Conservation (phyloP, 1,140 invertebrate species). For the Oppia nitens region DNA sequence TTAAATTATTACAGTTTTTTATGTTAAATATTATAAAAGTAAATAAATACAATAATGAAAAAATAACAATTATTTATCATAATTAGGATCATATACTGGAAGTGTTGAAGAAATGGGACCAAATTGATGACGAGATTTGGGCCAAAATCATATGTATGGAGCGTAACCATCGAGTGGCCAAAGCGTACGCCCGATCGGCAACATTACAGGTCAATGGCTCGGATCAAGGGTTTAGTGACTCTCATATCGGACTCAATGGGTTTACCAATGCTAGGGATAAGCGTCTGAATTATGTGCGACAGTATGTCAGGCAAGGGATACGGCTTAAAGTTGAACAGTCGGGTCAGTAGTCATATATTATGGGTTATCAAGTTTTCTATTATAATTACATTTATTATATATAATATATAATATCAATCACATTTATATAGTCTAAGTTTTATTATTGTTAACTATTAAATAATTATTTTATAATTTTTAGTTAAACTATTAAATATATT, state of each 20-base stretch:
- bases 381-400: too few species aligned
- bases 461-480: too few species aligned
- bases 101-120: slow-evolving; percentile 85
- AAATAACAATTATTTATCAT: too few species aligned
- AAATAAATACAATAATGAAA: too few species aligned
- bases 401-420: too few species aligned
- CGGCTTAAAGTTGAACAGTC: neutral
- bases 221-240: slow-evolving; percentile 84
- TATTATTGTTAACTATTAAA: too few species aligned
- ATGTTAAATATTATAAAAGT: too few species aligned
- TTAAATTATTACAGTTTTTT: too few species aligned
- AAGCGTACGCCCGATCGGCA: slow-evolving; percentile 79
- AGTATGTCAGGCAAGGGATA: neutral
- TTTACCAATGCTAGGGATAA: slow-evolving; percentile 59
- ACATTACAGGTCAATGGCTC: slow-evolving; percentile 84
- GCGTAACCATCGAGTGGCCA: slow-evolving; percentile 73
- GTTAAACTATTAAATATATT: too few species aligned
- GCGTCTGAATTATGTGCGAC: neutral
- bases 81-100: slow-evolving; percentile 95
- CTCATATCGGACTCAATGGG: slow-evolving; percentile 50
- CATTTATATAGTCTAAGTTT: too few species aligned
- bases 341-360: too few species aligned
- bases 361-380: too few species aligned
- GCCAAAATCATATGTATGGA: slow-evolving; percentile 91
- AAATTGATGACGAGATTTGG: slow-evolving; percentile 95